Evolutionary conservation across 2,113 vertebrate species (phyloP).

Genomic region (Thamnophis sirtalis): DNA sequence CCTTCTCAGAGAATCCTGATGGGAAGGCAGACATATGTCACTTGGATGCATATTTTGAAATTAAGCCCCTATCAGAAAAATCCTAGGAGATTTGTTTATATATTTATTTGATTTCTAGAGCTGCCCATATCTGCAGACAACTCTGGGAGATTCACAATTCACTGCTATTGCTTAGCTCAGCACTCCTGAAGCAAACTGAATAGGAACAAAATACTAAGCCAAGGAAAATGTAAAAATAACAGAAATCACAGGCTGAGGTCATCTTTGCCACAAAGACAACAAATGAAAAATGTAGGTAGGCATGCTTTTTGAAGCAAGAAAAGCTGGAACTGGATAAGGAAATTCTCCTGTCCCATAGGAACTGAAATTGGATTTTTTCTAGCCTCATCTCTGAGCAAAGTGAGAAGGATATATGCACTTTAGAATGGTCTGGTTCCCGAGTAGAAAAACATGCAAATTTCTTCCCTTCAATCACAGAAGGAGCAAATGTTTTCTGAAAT

Average conservation of each 20-base stretch:
- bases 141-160: neutral
- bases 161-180: neutral
- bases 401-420: neutral
- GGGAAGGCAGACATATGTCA: neutral
- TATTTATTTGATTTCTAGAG: no score
- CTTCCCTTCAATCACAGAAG: neutral
- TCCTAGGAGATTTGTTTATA: neutral
- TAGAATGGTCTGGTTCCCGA: neutral
- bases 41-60: neutral
- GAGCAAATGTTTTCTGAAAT: neutral
- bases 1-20: neutral
- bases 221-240: neutral
- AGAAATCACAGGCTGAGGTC: neutral
- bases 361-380: neutral
- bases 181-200: neutral
- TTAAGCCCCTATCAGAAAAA: neutral
- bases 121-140: no score
- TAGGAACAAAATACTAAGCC: neutral
- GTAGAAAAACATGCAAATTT: neutral
- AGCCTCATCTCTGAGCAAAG: neutral
- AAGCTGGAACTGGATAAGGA: neutral
- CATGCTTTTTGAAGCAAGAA: neutral
- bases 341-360: neutral
- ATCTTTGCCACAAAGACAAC: neutral
- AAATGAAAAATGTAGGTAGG: neutral